These are phyloP conservation scores for Blastomussa wellsi DNA, from an alignment of 92 coral and sea anemone species.

Conservation along the genomic window DNA sequence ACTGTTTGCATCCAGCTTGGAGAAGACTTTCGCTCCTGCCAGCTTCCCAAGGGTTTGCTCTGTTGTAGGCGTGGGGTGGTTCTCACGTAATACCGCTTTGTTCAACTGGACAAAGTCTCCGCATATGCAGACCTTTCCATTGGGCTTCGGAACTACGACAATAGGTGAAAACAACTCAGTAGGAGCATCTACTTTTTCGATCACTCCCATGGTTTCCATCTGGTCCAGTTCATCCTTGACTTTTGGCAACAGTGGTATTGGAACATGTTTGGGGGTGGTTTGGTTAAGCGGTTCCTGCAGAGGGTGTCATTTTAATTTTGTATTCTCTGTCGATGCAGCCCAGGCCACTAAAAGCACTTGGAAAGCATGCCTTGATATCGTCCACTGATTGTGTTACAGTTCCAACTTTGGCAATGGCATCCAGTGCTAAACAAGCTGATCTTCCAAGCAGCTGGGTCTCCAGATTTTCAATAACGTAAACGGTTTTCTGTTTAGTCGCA, in stretches of 20 bases:
- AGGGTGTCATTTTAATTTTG: constrained; percentile 41
- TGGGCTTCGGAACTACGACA: constrained; percentile 59
- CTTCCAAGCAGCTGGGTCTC: constrained; percentile 44
- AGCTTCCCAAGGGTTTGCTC: constrained; percentile 68
- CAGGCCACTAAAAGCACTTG: no score
- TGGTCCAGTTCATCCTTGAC: constrained; percentile 63
- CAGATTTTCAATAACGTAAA: constrained; percentile 32
- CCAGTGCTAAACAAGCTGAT: constrained; percentile 51
- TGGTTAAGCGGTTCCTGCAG: constrained; percentile 57
- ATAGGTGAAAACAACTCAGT: constrained; percentile 68
- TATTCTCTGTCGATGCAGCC: no score
- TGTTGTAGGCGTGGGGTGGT: constrained; percentile 77
- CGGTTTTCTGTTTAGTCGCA: no score
- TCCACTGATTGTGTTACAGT: constrained; percentile 37
- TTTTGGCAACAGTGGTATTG: constrained; percentile 57
- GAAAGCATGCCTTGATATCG: no score
- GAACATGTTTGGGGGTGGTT: constrained; percentile 61
- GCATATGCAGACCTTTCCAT: no score
- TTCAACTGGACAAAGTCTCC: constrained; percentile 75
- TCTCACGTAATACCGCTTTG: constrained; percentile 60
- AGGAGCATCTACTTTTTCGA: constrained; percentile 65
- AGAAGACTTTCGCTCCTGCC: constrained; percentile 69
- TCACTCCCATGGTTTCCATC: constrained; percentile 67
- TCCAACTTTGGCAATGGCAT: constrained; percentile 43
- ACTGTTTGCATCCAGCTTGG: constrained; percentile 69